Evolutionary conservation across 1,140 invertebrate genomes (phyloP).

Genomic region (Drosophila nigrodunni): DNA sequence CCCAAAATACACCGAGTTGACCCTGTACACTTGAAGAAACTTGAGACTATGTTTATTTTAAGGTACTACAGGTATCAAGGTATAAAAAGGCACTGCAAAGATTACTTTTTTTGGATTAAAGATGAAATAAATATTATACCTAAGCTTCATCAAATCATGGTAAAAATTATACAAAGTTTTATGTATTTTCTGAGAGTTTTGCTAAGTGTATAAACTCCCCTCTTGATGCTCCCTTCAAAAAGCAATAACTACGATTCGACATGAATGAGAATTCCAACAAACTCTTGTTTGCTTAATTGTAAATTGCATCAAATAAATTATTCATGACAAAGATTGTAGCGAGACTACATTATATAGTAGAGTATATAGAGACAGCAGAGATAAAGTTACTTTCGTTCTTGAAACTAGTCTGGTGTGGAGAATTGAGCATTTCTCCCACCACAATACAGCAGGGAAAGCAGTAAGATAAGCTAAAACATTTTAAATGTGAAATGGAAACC

Average conservation of each 20-base stretch:
- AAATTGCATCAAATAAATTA: slow-evolving; percentile 12
- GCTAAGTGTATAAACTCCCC: too few relatives aligned
- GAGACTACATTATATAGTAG: neutral
- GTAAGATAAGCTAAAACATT: slow-evolving; percentile 66
- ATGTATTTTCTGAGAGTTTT: too few relatives aligned
- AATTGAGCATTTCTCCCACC: slow-evolving; percentile 7
- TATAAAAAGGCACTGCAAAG: too few relatives aligned
- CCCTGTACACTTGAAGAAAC: too few relatives aligned
- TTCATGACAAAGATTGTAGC: slow-evolving; percentile 2
- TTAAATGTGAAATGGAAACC: slow-evolving; percentile 69
- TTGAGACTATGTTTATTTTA: too few relatives aligned
- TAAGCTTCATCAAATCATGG: too few relatives aligned
- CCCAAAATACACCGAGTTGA: neutral
- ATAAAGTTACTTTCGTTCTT: slow-evolving; percentile 7
- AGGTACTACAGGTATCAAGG: too few relatives aligned
- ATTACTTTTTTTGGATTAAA: too few relatives aligned
- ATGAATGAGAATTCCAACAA: slow-evolving; percentile 7
- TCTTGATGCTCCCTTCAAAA: neutral
- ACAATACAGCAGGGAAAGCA: slow-evolving; percentile 4
- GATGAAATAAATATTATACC: too few relatives aligned
- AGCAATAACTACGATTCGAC: slow-evolving; percentile 1
- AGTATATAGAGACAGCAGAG: neutral
- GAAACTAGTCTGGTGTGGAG: neutral
- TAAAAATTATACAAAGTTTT: too few relatives aligned
- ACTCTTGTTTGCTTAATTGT: slow-evolving; percentile 3